A percentile compares a stretch with the other conserved stretches of the same genome.
These are phyloP conservation scores for Heliconius hortense DNA, from an alignment of 2,888 invertebrate genomes.

Conservation along the genomic window DNA sequence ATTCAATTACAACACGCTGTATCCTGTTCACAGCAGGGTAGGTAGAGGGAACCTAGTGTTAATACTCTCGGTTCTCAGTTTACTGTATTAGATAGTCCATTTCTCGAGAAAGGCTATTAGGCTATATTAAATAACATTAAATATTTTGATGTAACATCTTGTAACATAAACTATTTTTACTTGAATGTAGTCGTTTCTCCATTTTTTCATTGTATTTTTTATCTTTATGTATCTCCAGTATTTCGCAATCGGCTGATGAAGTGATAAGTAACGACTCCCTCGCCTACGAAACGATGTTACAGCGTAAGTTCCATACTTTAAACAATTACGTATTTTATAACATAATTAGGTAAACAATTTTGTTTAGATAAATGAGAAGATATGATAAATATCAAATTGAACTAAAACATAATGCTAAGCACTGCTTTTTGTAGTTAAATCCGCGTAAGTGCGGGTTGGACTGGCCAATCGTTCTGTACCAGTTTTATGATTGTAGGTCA, in stretches of 20 bases:
- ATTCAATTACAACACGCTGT: too few species aligned
- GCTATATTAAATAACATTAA: too few species aligned
- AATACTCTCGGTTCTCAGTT: too few species aligned
- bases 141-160: not conserved
- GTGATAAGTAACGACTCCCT: not conserved
- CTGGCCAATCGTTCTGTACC: not conserved
- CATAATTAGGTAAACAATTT: not conserved
- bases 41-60: too few species aligned
- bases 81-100: too few species aligned
- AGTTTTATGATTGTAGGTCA: not conserved
- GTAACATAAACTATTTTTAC: not conserved
- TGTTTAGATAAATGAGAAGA: not conserved
- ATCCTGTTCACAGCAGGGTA: too few species aligned
- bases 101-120: too few species aligned
- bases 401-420: not conserved
- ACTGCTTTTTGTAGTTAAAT: not conserved
- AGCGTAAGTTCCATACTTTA: not conserved
- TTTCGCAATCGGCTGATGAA: not conserved
- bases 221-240: not conserved
- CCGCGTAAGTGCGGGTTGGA: too few species aligned
- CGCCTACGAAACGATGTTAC: conserved; percentile 1
- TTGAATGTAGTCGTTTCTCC: not conserved
- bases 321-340: not conserved
- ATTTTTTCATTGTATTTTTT: not conserved
- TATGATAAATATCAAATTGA: not conserved